Evolutionary conservation across 2,797 vertebrate genomes (phyloP), one percentile per base, ranked within the genome.

Genomic region (Caiman crocodilus): DNA sequence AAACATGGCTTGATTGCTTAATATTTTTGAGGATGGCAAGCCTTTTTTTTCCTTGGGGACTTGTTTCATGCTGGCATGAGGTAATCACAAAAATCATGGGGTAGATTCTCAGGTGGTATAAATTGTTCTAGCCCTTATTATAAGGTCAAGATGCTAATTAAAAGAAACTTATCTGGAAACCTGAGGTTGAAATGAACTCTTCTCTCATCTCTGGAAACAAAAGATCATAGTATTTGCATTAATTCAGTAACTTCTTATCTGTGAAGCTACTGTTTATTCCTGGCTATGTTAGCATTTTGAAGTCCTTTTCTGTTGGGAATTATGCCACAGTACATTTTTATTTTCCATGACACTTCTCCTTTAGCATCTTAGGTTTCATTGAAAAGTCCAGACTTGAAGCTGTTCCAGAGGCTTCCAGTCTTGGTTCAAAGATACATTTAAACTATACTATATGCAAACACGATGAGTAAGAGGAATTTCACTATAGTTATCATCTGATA

Each of bases 21-120:
- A 96, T 96, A 96, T 96, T 96, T 95, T 93, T 86, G 90, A 94
- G 87, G 93, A 92, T 90, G 93, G 88, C 90, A 92, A 89, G 85
- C 4, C 0, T 96, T 96, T 55, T 57, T 57, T 94, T 95, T 95
- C 93, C 92, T 93, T 92, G 74, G 95, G 95, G 91, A 91, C 91
- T 95, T 93, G 74, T 88, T 95, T 95, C 67, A 56, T 42, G 57
- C 85, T 94, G 80, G 88, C 84, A 71, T 86, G 89, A 89, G 91
- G 88, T 83, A 92, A 89, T 93, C 88, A 61, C 90, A 89, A 92
- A 93, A 95, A 94, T 96, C 90, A 90, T 50, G 78, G 74, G 55
- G 64, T 76, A 91, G 23, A 89, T 85, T 97, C 86, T 91, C 86
- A 84, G 91, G 64, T 3, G 78, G 61, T 35, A 14, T 87, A 57